Evolutionary conservation across 2,797 vertebrate species (phyloP).

Genomic region (Spinus olivaceus): DNA sequence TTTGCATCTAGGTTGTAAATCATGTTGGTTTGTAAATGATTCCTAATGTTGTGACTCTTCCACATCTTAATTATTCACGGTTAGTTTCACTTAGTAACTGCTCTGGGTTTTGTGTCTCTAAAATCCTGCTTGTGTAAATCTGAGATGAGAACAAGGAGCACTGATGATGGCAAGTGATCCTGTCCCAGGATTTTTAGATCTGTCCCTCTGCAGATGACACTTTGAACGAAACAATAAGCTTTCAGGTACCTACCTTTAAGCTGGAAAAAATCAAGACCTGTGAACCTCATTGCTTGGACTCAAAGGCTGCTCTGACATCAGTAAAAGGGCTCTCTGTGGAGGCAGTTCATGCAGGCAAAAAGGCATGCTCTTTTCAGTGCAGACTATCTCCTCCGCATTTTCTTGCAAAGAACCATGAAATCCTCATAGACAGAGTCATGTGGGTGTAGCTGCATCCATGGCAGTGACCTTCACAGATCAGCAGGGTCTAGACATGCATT

Average conservation of each 20-base stretch:
- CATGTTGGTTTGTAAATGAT: background rate
- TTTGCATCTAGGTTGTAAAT: background rate
- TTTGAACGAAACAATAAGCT: background rate
- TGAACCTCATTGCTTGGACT: background rate
- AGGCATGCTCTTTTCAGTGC: background rate
- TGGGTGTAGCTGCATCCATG: background rate
- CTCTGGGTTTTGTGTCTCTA: background rate
- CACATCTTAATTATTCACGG: background rate
- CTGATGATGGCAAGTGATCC: background rate
- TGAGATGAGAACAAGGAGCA: background rate
- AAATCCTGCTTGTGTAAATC: background rate
- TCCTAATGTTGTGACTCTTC: background rate
- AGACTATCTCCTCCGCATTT: accelerated
- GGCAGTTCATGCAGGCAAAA: background rate
- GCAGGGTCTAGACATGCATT: background rate
- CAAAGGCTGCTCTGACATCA: background rate
- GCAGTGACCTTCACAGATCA: background rate
- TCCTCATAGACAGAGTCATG: background rate
- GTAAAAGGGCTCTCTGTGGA: background rate
- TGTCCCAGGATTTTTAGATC: background rate
- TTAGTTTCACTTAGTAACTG: background rate
- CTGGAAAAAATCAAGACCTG: background rate
- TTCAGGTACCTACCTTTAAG: background rate
- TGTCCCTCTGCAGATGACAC: background rate
- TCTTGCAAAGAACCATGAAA: background rate